Evolutionary conservation across 1,140 invertebrate genomes (phyloP).

Genomic region (Patella vulgata): DNA sequence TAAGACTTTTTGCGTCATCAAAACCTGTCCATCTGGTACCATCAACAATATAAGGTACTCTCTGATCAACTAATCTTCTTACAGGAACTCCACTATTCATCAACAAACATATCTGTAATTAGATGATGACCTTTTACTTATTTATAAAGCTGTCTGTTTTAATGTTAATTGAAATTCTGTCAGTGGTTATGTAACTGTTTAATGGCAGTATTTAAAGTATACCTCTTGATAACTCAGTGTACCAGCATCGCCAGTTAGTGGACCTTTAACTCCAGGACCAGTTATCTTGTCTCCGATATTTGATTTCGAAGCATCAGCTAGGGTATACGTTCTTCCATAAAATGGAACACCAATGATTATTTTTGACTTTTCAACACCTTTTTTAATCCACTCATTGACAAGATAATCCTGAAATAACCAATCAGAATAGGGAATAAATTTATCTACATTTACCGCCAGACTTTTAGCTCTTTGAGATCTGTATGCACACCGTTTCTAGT

Average conservation of each 20-base stretch:
- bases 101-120: slow-evolving; percentile 33
- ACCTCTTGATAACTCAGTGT: slow-evolving; percentile 3
- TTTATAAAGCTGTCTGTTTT: too few species aligned
- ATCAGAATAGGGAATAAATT: too few species aligned
- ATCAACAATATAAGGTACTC: slow-evolving; percentile 78
- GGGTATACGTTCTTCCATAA: background rate
- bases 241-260: background rate
- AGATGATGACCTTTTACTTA: too few species aligned
- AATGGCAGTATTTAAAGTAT: too few species aligned
- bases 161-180: too few species aligned
- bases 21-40: slow-evolving; percentile 1
- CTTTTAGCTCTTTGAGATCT: too few species aligned
- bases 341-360: slow-evolving; percentile 2
- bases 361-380: background rate
- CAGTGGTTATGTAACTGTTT: too few species aligned
- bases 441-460: too few species aligned
- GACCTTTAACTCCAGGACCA: background rate
- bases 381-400: too few species aligned
- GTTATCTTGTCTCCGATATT: background rate
- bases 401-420: too few species aligned
- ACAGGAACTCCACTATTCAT: slow-evolving; percentile 41
- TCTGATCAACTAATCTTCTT: slow-evolving; percentile 75
- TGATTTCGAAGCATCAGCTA: background rate
- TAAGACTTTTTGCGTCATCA: slow-evolving; percentile 7
- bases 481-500: too few species aligned